phyloP scores from a whole-genome alignment of 1,140 invertebrate genomes.

The Drosophila suzukii region DNA sequence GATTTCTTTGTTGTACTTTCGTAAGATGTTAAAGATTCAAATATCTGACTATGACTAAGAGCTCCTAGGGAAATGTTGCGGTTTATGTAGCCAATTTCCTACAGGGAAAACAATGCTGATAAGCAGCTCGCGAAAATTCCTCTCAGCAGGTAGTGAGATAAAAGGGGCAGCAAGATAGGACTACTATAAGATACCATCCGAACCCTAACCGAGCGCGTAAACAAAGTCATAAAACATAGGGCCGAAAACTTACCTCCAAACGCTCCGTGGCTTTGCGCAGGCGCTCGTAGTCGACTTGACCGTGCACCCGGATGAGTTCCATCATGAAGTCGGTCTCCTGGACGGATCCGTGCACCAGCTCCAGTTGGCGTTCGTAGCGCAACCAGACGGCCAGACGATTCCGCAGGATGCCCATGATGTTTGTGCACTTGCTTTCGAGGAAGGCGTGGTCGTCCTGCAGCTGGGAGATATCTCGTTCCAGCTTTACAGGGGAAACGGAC shows the following conservation, averaged over 20 bases:
- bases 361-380: slow-evolving; percentile 90
- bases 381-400: slow-evolving; percentile 89
- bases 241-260: slow-evolving; percentile 88
- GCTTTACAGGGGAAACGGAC: slow-evolving; percentile 89
- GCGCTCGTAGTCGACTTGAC: slow-evolving; percentile 92
- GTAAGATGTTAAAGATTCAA: not conserved
- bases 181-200: not conserved
- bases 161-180: slow-evolving; percentile 22
- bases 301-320: slow-evolving; percentile 91
- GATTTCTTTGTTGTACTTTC: not conserved
- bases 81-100: slow-evolving; percentile 1
- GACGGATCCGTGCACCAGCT: slow-evolving; percentile 91
- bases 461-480: slow-evolving; percentile 90
- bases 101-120: slow-evolving; percentile 11
- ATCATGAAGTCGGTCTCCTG: slow-evolving; percentile 94
- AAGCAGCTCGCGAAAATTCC: slow-evolving; percentile 28
- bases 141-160: slow-evolving; percentile 33
- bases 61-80: not conserved
- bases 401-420: slow-evolving; percentile 88
- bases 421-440: slow-evolving; percentile 88
- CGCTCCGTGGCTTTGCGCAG: slow-evolving; percentile 92
- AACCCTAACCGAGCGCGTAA: slow-evolving; percentile 12
- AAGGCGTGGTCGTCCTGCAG: slow-evolving; percentile 90
- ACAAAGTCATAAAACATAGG: slow-evolving; percentile 33
- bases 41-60: slow-evolving; percentile 7